Evolutionary conservation across 2,113 vertebrate species (phyloP).

Genomic region (Etia nguti): DNA sequence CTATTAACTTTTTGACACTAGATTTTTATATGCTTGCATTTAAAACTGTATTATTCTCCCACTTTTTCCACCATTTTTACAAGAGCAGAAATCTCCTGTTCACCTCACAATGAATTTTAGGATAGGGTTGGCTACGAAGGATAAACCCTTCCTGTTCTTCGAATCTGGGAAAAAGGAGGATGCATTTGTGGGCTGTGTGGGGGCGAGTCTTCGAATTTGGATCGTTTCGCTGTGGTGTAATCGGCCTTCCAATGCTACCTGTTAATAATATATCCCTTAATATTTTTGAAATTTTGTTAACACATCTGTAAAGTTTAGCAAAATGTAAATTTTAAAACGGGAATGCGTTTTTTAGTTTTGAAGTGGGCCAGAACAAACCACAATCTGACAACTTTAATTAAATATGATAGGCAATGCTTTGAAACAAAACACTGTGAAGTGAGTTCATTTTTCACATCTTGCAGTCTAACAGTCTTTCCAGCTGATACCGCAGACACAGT

Average conservation of each 20-base stretch:
- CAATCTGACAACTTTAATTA: not conserved
- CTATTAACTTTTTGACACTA: not conserved
- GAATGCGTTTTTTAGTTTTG: too few relatives aligned
- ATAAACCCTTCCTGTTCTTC: too few relatives aligned
- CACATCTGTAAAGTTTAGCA: too few relatives aligned
- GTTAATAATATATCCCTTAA: not conserved
- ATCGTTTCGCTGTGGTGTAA: not conserved
- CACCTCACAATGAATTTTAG: not conserved
- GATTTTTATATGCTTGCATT: not conserved
- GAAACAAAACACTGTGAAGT: not conserved
- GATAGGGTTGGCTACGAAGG: not conserved
- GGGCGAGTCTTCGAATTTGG: not conserved
- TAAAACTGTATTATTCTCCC: not conserved
- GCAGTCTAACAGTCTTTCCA: not conserved
- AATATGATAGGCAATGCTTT: not conserved
- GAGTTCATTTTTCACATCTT: not conserved
- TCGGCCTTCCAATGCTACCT: not conserved
- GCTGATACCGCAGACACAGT: not conserved
- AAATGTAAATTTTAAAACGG: too few relatives aligned
- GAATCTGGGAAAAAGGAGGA: not conserved
- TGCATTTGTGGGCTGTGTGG: not conserved
- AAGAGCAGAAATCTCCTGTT: not conserved
- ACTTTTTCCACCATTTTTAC: not conserved
- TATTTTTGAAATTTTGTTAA: not conserved
- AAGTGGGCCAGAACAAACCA: not conserved